Evolutionary conservation across 30 jellyfish, hydroid and myxozoan genomes (phyloP).

Genomic region (Sanderia malayensis): DNA sequence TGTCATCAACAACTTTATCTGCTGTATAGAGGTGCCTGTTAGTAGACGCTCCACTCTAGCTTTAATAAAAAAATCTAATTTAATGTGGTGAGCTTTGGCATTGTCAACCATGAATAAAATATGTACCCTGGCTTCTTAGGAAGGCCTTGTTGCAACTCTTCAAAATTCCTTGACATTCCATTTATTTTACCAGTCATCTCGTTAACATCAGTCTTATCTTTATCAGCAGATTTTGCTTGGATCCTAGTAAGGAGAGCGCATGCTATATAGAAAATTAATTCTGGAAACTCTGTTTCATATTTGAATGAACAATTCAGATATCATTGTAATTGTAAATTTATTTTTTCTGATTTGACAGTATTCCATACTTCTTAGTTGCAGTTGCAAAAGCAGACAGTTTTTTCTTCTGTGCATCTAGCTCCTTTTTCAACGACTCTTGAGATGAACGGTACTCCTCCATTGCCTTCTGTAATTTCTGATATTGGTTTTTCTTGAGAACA

Average conservation of each 20-base stretch:
- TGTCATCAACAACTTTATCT: too few species aligned
- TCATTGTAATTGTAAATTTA: neutral
- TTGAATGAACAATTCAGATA: too few species aligned
- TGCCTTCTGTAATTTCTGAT: conserved; percentile 55
- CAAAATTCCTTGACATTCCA: conserved; percentile 54
- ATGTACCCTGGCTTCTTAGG: conserved; percentile 96
- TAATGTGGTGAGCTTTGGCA: too few species aligned
- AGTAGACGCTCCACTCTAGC: too few species aligned
- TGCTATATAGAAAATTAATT: too few species aligned
- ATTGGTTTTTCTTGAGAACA: conserved; percentile 68
- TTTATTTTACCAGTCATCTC: conserved; percentile 59
- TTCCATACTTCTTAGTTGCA: conserved; percentile 64
- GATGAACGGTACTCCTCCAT: conserved; percentile 91
- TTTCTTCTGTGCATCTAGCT: conserved; percentile 70
- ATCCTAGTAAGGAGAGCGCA: conserved; percentile 37
- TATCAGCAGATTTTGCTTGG: conserved; percentile 23
- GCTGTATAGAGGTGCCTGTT: too few species aligned
- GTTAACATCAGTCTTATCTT: conserved; percentile 21
- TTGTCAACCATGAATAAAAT: too few species aligned
- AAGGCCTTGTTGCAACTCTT: conserved; percentile 85
- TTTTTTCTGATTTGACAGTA: too few species aligned
- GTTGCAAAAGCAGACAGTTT: conserved; percentile 73
- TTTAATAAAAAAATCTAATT: too few species aligned
- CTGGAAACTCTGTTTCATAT: too few species aligned
- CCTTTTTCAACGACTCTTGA: conserved; percentile 79